Percentiles rank a stretch among this genome's conserved stretches.
Conservation (phyloP, 2,888 invertebrate species). For the Himalopsyche anomala region DNA sequence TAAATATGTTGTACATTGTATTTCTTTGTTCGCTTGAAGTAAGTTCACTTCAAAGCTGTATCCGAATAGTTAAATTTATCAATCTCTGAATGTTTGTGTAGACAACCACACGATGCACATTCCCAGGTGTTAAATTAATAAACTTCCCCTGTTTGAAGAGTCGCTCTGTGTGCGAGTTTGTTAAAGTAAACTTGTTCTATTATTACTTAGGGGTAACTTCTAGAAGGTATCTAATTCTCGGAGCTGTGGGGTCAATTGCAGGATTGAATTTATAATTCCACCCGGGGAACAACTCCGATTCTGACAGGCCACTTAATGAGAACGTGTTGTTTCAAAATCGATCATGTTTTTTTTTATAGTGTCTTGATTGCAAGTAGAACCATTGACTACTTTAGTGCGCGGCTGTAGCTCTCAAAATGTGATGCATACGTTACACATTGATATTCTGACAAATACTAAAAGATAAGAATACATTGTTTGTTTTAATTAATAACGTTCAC, state of each 20-base stretch:
- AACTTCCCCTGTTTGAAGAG: constrained; percentile 30
- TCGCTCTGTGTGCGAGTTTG: constrained; percentile 11
- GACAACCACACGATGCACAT: constrained; percentile 13
- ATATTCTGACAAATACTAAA: no score
- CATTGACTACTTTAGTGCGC: neutral
- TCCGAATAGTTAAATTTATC: neutral
- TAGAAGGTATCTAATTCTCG: neutral
- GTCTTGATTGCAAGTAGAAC: neutral
- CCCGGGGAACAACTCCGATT: constrained; percentile 41
- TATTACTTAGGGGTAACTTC: constrained; percentile 54
- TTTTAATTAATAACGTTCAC: no score
- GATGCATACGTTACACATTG: neutral
- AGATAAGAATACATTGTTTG: no score
- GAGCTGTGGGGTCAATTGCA: constrained; percentile 52
- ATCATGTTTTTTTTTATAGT: constrained; percentile 30
- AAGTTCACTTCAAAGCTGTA: neutral
- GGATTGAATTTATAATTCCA: constrained; percentile 62
- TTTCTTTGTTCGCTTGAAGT: no score
- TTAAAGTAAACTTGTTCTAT: constrained; percentile 15
- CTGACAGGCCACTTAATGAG: constrained; percentile 50
- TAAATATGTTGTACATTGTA: no score
- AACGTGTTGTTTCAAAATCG: constrained; percentile 30
- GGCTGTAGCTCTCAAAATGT: neutral
- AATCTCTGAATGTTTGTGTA: constrained; percentile 12
- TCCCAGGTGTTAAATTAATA: constrained; percentile 34